phyloP scores from a whole-genome alignment of 1,140 invertebrate species.

The Lepidurus packardi region DNA sequence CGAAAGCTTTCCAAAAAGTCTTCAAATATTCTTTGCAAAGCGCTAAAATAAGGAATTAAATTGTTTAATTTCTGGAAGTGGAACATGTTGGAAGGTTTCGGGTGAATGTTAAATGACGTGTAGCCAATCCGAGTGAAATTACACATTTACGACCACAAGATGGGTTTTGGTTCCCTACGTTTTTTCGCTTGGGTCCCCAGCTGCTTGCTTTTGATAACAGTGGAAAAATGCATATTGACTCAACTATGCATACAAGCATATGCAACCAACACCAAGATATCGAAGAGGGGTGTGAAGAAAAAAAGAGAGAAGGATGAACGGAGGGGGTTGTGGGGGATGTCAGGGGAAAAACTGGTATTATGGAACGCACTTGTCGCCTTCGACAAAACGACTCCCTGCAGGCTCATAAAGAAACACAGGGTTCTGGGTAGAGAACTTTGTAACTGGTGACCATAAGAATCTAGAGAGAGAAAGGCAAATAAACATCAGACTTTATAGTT shows the following conservation, averaged over 20 bases:
- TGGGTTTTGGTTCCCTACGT: neutral
- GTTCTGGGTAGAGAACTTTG: neutral
- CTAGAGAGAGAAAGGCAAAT: neutral
- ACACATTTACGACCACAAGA: neutral
- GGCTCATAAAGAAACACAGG: constrained; percentile 1
- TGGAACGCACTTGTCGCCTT: constrained; percentile 7
- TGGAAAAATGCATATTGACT: constrained; percentile 22
- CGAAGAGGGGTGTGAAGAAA: neutral
- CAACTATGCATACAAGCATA: constrained; percentile 19
- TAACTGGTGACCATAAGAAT: constrained; percentile 8
- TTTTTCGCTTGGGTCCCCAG: neutral
- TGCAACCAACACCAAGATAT: neutral
- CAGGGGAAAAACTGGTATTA: neutral
- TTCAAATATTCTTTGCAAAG: neutral
- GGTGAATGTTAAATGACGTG: constrained; percentile 6
- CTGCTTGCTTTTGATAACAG: constrained; percentile 21
- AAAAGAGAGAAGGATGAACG: neutral
- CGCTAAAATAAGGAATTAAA: neutral
- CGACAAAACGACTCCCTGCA: constrained; percentile 20
- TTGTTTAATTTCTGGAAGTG: neutral
- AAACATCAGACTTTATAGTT: constrained; percentile 2
- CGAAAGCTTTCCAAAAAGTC: neutral
- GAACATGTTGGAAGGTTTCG: neutral
- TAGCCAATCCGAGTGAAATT: neutral
- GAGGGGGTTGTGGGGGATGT: neutral